Percentiles rank a stretch among this genome's conserved stretches.
These are phyloP conservation scores for Lepidocolaptes lacrymiger DNA, from an alignment of 2,797 vertebrate species.

Conservation along the genomic window DNA sequence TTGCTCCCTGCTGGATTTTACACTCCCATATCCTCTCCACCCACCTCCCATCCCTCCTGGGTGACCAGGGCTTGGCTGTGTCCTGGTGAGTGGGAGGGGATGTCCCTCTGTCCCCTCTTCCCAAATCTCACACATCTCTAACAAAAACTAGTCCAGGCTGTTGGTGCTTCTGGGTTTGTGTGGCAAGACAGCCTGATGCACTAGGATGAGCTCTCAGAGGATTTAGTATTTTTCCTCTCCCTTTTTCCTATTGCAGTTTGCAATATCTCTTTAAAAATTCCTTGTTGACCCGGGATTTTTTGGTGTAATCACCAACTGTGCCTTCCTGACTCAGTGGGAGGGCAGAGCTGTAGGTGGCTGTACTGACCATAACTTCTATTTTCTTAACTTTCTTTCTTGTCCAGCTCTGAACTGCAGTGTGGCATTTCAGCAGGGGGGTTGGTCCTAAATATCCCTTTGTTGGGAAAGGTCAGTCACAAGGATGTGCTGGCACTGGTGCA, in stretches of 20 bases:
- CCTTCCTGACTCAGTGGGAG: not conserved
- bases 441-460: conserved; percentile 16
- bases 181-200: not conserved
- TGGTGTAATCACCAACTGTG: not conserved
- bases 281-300: not conserved
- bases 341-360: conserved; percentile 7
- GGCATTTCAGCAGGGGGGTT: not conserved
- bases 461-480: conserved; percentile 43
- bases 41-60: too few species aligned
- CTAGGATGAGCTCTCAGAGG: not conserved
- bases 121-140: not conserved
- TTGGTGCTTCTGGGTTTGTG: not conserved
- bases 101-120: not conserved
- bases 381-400: not conserved
- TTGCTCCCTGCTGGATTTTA: not conserved
- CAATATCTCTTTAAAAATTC: not conserved
- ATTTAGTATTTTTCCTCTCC: not conserved
- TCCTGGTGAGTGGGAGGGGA: fast-evolving
- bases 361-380: not conserved
- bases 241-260: not conserved
- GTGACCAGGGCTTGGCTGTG: not conserved
- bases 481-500: not conserved
- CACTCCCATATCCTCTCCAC: fast-evolving
- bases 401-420: not conserved
- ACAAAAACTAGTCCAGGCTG: not conserved